Evolutionary conservation across 2,888 invertebrate genomes (phyloP).

Genomic region (Diarsia rubi): DNA sequence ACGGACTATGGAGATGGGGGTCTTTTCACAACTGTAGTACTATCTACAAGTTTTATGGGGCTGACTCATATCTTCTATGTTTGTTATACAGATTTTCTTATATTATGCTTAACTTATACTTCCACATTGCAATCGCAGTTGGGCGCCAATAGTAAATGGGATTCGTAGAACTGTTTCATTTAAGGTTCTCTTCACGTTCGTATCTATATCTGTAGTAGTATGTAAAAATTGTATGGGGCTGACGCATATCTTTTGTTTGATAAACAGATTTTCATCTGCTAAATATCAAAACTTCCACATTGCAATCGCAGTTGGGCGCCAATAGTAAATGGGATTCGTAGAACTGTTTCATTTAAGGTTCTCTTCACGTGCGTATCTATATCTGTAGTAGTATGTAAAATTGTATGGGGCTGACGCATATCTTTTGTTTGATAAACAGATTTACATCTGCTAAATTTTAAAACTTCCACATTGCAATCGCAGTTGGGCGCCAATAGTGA

Average conservation of each 20-base stretch:
- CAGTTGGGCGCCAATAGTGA: constrained; percentile 14
- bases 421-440: constrained; percentile 9
- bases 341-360: background rate
- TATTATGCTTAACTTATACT: background rate
- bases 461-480: background rate
- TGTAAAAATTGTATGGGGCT: constrained; percentile 33
- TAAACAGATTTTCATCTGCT: background rate
- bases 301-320: constrained; percentile 11
- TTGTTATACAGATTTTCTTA: constrained; percentile 9
- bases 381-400: constrained; percentile 27
- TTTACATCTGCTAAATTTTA: background rate
- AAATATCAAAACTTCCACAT: background rate
- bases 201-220: constrained; percentile 25
- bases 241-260: constrained; percentile 26
- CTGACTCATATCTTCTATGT: constrained; percentile 31
- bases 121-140: constrained; percentile 3
- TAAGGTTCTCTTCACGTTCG: background rate
- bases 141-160: constrained; percentile 2
- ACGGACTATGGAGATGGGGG: constrained; percentile 41
- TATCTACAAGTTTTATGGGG: constrained; percentile 33
- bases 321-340: background rate
- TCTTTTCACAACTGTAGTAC: constrained; percentile 34
- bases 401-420: constrained; percentile 43
- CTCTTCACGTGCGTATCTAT: background rate
- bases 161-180: background rate